phyloP scores from a whole-genome alignment of 2,113 vertebrate species.

The Calidris pugnax region DNA sequence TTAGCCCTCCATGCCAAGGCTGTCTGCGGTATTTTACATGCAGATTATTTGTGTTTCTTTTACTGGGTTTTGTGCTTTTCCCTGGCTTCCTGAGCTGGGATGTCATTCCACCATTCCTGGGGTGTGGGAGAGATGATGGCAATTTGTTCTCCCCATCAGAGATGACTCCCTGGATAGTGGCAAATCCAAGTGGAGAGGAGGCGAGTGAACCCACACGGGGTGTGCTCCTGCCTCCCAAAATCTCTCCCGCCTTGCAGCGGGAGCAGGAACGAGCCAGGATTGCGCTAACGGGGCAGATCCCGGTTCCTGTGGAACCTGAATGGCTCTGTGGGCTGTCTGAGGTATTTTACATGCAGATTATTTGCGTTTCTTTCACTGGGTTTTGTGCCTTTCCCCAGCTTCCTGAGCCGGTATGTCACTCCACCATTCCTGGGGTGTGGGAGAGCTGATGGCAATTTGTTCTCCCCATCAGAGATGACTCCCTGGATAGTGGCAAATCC shows the following conservation, averaged over 20 bases:
- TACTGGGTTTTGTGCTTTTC: not conserved
- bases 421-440: not conserved
- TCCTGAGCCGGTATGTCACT: not conserved
- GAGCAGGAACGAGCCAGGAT: not conserved
- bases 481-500: not conserved
- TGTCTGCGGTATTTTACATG: not conserved
- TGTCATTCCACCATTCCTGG: not conserved
- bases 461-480: not conserved
- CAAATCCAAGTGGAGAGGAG: not conserved
- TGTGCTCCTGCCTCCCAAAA: not conserved
- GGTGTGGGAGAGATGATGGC: not conserved
- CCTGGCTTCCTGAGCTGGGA: not conserved
- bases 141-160: not conserved
- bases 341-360: not conserved
- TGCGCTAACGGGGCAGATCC: not conserved
- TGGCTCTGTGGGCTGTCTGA: not conserved
- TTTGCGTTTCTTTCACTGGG: not conserved
- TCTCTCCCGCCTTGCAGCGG: fast-evolving
- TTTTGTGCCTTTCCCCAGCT: not conserved
- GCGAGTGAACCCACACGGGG: fast-evolving
- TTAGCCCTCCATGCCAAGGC: not conserved
- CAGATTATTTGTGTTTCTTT: not conserved
- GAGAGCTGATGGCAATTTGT: not conserved
- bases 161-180: not conserved
- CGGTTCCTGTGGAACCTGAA: not conserved